A percentile compares a stretch with the other conserved stretches of the same genome.
These are phyloP conservation scores for Ceyx melanurus DNA, from an alignment of 2,113 vertebrate species.

Conservation along the genomic window DNA sequence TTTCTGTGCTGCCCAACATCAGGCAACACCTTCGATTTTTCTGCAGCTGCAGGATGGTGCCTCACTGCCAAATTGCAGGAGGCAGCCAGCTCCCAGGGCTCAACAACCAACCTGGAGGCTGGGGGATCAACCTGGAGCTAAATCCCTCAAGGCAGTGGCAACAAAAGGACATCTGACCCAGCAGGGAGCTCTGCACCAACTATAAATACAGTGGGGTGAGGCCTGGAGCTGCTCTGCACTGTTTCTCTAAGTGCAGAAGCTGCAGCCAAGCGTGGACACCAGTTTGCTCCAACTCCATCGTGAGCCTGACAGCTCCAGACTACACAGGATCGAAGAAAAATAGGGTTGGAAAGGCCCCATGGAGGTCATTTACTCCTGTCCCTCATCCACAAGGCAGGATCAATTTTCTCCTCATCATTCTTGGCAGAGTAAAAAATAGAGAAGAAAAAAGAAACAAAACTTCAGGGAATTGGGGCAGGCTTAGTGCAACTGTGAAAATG, in stretches of 20 bases:
- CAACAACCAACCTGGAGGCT: neutral
- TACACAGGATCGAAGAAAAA: neutral
- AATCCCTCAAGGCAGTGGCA: neutral
- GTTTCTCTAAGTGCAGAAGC: neutral
- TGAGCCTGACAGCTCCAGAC: neutral
- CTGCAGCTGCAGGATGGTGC: neutral
- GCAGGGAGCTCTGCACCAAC: neutral
- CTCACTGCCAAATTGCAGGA: rapidly evolving
- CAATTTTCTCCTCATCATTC: neutral
- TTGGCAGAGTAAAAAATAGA: neutral
- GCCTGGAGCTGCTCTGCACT: neutral
- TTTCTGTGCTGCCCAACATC: neutral
- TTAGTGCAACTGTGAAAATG: neutral
- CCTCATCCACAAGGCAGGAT: neutral
- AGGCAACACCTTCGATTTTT: neutral
- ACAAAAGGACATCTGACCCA: neutral
- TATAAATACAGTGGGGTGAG: rapidly evolving
- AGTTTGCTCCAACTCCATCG: neutral
- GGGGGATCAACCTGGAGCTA: no score
- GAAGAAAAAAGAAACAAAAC: neutral
- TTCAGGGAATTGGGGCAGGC: neutral
- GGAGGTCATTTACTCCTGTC: neutral
- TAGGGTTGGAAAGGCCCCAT: neutral
- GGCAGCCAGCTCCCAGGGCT: neutral
- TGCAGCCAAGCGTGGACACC: neutral